Evolutionary conservation across 2,113 vertebrate species (phyloP).

Genomic region (Neoarius graeffei): DNA sequence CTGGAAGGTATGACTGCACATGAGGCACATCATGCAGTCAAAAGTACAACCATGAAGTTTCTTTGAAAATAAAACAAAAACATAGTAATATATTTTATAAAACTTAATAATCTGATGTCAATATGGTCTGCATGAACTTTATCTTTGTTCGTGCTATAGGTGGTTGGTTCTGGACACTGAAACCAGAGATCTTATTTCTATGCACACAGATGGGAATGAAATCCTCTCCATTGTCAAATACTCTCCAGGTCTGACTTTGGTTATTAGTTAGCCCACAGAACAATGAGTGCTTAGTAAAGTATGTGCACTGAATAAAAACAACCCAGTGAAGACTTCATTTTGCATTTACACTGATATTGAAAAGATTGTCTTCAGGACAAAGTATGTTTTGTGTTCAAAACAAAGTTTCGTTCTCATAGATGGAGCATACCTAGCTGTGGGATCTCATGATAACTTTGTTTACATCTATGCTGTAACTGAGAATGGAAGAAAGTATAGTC

Average conservation of each 20-base stretch:
- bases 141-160: conserved; percentile 64
- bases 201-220: conserved; percentile 86
- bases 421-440: conserved; percentile 78
- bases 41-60: not conserved
- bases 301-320: not conserved
- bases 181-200: conserved; percentile 82
- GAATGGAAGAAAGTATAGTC: conserved; percentile 77
- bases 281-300: not conserved
- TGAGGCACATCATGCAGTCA: conserved; percentile 18
- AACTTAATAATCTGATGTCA: not conserved
- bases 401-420: conserved; percentile 60
- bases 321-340: not conserved
- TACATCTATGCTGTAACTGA: conserved; percentile 85
- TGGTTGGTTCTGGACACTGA: conserved; percentile 90
- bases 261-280: conserved; percentile 1
- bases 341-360: not conserved
- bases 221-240: conserved; percentile 86
- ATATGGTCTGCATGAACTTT: not conserved
- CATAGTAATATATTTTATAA: not conserved
- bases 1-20: conserved; percentile 75
- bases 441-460: conserved; percentile 90
- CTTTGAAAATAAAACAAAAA: not conserved
- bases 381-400: not conserved
- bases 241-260: conserved; percentile 78
- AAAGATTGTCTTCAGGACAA: not conserved